Evolutionary conservation across 2,888 invertebrate genomes (phyloP).

Genomic region (Carpatolechia fugitivella): DNA sequence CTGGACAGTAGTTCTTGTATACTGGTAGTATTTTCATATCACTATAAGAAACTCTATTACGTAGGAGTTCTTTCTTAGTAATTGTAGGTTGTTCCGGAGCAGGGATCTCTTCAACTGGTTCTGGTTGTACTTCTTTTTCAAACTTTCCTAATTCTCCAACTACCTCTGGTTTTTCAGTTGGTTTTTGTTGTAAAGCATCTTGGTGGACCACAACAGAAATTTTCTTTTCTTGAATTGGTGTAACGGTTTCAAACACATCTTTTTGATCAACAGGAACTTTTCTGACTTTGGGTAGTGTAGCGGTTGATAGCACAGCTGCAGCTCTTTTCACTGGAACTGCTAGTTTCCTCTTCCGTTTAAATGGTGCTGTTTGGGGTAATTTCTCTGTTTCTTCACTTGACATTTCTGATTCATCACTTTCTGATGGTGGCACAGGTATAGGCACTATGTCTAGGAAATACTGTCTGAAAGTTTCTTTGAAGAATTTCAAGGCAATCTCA

Average conservation of each 20-base stretch:
- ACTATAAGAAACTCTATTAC: constrained; percentile 83
- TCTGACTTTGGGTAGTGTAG: constrained; percentile 45
- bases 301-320: constrained; percentile 41
- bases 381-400: constrained; percentile 61
- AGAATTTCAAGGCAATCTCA: constrained; percentile 44
- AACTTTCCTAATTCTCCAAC: constrained; percentile 67
- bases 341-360: constrained; percentile 60
- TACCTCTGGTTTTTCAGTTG: constrained; percentile 52
- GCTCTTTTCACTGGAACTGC: constrained; percentile 55
- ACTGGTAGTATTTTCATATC: constrained; percentile 87
- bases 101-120: constrained; percentile 28
- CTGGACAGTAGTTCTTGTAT: constrained; percentile 91
- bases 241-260: constrained; percentile 62
- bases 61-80: constrained; percentile 81
- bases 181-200: constrained; percentile 55
- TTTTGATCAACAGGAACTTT: constrained; percentile 47
- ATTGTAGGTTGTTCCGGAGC: constrained; percentile 68
- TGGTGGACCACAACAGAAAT: constrained; percentile 64
- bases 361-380: constrained; percentile 34
- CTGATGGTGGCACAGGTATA: constrained; percentile 33
- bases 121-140: constrained; percentile 49
- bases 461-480: constrained; percentile 56
- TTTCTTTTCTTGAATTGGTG: constrained; percentile 62
- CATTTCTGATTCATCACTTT: constrained; percentile 69
- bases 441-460: constrained; percentile 46